Evolutionary conservation across 30 jellyfish, hydroid and myxozoan genomes (phyloP).

Genomic region (Turritopsis rubra): DNA sequence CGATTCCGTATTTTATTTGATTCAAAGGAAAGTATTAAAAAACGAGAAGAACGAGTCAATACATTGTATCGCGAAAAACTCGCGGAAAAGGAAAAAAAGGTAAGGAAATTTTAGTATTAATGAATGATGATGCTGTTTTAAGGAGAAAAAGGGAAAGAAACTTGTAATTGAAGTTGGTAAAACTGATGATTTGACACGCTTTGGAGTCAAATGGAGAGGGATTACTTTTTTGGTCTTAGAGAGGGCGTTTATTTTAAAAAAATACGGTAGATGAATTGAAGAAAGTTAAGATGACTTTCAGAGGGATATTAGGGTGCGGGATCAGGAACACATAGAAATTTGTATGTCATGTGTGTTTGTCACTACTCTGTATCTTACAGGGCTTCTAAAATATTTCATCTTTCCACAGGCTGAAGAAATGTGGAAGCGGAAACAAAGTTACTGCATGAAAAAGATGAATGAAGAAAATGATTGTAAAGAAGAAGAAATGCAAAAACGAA

Average conservation of each 20-base stretch:
- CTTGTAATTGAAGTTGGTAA: too few species aligned
- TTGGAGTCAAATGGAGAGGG: too few species aligned
- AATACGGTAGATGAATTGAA: too few species aligned
- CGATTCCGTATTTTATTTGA: constrained; percentile 22
- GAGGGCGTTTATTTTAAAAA: too few species aligned
- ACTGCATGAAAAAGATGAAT: constrained; percentile 48
- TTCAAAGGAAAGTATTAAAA: constrained; percentile 41
- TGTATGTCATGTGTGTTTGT: too few species aligned
- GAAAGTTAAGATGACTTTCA: too few species aligned
- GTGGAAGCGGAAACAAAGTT: constrained; percentile 53
- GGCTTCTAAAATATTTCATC: neutral
- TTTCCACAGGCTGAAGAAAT: constrained; percentile 49
- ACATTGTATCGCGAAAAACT: constrained; percentile 20
- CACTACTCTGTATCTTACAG: too few species aligned
- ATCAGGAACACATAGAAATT: too few species aligned
- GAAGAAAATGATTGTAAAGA: constrained; percentile 39
- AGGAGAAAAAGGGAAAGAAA: neutral
- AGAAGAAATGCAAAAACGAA: constrained; percentile 40
- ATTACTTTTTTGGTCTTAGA: too few species aligned
- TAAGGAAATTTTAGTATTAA: constrained; percentile 25
- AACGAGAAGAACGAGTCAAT: constrained; percentile 30
- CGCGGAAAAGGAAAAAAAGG: constrained; percentile 35
- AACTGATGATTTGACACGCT: too few species aligned
- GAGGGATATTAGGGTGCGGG: too few species aligned
- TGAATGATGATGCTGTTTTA: neutral